Evolutionary conservation across 1,140 invertebrate species (phyloP), one percentile per base, ranked within the genome.

Genomic region (Drosophila nigrodunni): DNA sequence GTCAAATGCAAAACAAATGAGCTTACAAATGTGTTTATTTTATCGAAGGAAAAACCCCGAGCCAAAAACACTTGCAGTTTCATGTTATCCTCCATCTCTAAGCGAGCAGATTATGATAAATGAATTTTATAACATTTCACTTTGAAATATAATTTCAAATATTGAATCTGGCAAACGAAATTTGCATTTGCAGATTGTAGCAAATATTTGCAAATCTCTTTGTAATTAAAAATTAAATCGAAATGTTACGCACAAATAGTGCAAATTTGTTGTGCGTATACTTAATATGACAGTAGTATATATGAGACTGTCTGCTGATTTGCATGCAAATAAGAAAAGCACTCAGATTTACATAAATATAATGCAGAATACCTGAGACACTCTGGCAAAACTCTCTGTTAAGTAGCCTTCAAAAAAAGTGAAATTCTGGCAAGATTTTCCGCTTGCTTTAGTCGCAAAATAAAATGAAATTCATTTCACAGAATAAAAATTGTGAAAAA

Each of bases 261-360:
- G 15, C 21, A 37, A 35, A 44, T 41, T 15, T 30, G n/a, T 30
- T 6, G 8, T 61, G 59, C 59, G 59, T 62, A 58, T 58, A 58
- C 30, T 41, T 50, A 61, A 69, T 64, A 44, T 55, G 25, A 55
- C 37, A 55, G 55, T 55, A 47, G 50, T 11, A 64, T 30, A 70
- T 37, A 10, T 39, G 25, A 11, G 30, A 34, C 39, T n/a, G 35
- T 43, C 11, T 58, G 69, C 78, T 83, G 70, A 88, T 89, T 83
- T 83, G 77, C 80, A 89, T 83, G 77, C 67, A 83, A 89, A 87
- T 83, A 71, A 88, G 74, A 61, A 30, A 70, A 57, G 59, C 37
- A 54, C 41, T 60, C 55, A 13, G 57, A 82, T 87, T 86, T 82
- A 67, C 70, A 82, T 82, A 74, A 47, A 39, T 57, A 55, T 15